These are phyloP conservation scores for Anas flavirostris DNA, from an alignment of 2,797 vertebrate genomes.

Conservation along the genomic window DNA sequence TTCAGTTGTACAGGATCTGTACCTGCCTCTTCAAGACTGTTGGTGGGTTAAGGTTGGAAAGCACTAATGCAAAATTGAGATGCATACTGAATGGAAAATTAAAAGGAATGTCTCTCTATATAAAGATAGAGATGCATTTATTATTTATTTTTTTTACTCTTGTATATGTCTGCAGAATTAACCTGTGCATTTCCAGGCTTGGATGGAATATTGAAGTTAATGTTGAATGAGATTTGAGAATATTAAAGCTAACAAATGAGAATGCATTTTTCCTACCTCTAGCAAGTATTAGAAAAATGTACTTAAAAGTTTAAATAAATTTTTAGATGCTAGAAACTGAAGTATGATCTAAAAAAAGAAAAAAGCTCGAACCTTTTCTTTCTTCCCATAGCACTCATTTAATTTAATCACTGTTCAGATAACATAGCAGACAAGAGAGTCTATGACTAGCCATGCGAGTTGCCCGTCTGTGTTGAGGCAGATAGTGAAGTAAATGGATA, in stretches of 20 bases:
- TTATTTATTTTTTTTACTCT: not conserved
- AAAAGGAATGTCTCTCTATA: not conserved
- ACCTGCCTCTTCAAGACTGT: not conserved
- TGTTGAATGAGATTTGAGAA: not conserved
- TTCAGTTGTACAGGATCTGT: not conserved
- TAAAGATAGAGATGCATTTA: not conserved
- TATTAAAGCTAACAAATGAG: not conserved
- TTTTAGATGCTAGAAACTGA: not conserved
- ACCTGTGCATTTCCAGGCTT: not conserved
- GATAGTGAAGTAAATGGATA: not conserved
- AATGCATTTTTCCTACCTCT: too few species aligned
- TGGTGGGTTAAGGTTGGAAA: not conserved
- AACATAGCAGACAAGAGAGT: not conserved
- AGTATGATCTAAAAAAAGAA: not conserved
- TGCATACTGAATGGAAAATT: not conserved
- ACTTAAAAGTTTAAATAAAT: not conserved
- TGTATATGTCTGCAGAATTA: not conserved
- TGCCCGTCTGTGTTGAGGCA: not conserved
- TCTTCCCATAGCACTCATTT: not conserved
- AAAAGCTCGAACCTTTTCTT: not conserved
- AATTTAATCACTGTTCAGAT: not conserved
- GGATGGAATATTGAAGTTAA: not conserved
- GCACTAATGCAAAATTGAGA: not conserved
- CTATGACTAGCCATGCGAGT: not conserved
- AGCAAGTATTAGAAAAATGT: not conserved